Conservation (phyloP, 2,888 invertebrate genomes). For the Monopis laevigella region DNA sequence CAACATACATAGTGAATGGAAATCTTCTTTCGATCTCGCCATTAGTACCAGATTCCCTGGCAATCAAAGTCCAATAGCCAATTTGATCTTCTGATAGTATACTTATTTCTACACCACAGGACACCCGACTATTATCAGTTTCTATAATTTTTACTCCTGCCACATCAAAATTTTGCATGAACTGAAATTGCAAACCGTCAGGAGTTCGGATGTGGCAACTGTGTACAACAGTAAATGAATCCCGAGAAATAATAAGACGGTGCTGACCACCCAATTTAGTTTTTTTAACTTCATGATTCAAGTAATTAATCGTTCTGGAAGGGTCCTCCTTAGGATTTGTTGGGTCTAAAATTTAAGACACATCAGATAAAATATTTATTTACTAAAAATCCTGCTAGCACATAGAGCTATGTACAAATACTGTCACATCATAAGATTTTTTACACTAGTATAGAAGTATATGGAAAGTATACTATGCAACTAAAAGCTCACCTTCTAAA, state of each 20-base stretch:
- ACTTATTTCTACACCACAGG: conserved; percentile 32
- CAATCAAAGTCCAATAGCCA: conserved; percentile 42
- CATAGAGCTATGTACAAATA: no score
- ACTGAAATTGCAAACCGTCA: conserved; percentile 26
- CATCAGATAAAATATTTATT: background rate
- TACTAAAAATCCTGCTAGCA: no score
- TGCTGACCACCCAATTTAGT: background rate
- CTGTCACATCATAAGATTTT: no score
- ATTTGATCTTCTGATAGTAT: conserved; percentile 28
- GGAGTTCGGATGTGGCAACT: conserved; percentile 37
- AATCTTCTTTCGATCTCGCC: conserved; percentile 33
- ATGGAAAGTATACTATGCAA: no score
- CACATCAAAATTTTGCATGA: conserved; percentile 28
- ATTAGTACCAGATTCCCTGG: conserved; percentile 25
- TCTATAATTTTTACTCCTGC: conserved; percentile 28
- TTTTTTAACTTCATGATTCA: background rate
- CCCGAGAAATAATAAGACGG: background rate
- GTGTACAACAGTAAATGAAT: conserved; percentile 17
- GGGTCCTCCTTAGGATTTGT: conserved; percentile 17
- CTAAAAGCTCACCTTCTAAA: conserved; percentile 28
- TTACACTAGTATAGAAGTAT: no score
- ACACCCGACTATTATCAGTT: conserved; percentile 21
- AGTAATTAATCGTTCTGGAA: background rate
- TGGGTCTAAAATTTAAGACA: conserved; percentile 3
- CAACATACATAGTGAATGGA: conserved; percentile 35